Evolutionary conservation across 64 coral and sea anemone genomes (phyloP), one percentile per base, ranked within the genome.

Genomic region (Pachyseris speciosa): DNA sequence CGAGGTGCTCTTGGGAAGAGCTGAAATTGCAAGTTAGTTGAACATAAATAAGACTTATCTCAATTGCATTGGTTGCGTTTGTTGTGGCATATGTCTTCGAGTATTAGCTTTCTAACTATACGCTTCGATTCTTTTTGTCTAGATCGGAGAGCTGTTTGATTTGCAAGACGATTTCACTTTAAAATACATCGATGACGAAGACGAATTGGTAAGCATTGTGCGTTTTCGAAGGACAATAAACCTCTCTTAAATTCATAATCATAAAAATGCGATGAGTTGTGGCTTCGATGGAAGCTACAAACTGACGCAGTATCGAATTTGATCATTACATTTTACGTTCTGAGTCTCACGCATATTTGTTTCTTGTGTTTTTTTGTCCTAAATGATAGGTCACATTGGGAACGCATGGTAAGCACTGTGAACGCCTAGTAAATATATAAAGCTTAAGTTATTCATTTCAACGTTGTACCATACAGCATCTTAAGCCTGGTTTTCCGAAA

Each of bases 161-260:
- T 36, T 81, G 32, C 38, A 66, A 69, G 57, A 41, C 34, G 84
- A 81, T 15, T 90, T 90, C 44, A 29, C 16, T 67, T 38, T 90
- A 10, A 90, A 90, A 30, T 90, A 90, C 66, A 52, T 76, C 67
- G 88, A 90, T 43, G 88, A 90, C 25, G 88, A 90, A 42, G 76
- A 80, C 64, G 88, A 90, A 39, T n/a, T 90, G 88, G 88, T 90
- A 38, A 25, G 60, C 37, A 53, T 52, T 29, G 6, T 24, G 26
- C 38, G 29, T 31, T 24, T 9, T 17, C 9, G 8, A 30, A 27
- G 17, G 3, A 57, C 6, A 57, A 64, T 47, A 47, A 47, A 13
- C 44, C 7, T 47, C n/a, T n/a, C n/a, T n/a, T n/a, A n/a, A n/a
- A 47, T 47, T 9, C 13, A 13, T 47, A 13, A 47, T 47, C 44